A percentile compares a stretch with the other conserved stretches of the same genome.
Conservation (phyloP, 2,797 vertebrate species). For the Xenopus petersii region DNA sequence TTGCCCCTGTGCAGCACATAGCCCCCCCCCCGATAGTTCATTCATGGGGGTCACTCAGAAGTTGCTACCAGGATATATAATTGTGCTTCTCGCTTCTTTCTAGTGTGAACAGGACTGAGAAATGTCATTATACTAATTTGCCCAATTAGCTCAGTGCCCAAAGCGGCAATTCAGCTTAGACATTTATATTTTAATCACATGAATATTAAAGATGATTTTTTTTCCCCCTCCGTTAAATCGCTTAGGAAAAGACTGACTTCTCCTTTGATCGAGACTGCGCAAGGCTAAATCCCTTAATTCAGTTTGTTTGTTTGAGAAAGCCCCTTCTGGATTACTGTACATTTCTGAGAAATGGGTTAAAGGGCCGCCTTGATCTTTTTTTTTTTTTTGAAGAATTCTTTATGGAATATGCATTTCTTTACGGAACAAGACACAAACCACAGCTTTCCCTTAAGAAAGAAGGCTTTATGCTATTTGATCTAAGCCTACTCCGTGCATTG, state of each 20-base stretch:
- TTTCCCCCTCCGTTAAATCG: too few relatives aligned
- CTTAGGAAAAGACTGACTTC: background rate
- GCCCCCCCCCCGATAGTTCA: too few relatives aligned
- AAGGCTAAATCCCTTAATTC: background rate
- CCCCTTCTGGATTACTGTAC: constrained; percentile 1
- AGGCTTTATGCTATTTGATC: background rate
- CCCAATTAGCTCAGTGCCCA: too few relatives aligned
- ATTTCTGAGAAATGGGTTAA: constrained; percentile 6
- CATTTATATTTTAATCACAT: too few relatives aligned
- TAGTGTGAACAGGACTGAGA: too few relatives aligned
- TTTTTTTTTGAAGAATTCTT: background rate
- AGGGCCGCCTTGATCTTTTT: background rate
- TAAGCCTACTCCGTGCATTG: background rate
- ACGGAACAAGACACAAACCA: constrained; percentile 7
- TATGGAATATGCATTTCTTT: constrained; percentile 16
- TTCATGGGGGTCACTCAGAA: too few relatives aligned
- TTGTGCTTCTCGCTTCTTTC: too few relatives aligned
- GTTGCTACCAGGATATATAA: too few relatives aligned
- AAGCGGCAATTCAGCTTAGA: too few relatives aligned
- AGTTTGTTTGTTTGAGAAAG: constrained; percentile 4
- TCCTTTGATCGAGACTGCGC: background rate
- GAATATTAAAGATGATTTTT: too few relatives aligned
- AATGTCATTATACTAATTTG: too few relatives aligned
- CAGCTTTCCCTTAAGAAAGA: background rate
- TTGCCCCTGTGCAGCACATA: too few relatives aligned